phyloP scores from a whole-genome alignment of 2,113 vertebrate genomes.

The Neolamprologus ventralis region DNA sequence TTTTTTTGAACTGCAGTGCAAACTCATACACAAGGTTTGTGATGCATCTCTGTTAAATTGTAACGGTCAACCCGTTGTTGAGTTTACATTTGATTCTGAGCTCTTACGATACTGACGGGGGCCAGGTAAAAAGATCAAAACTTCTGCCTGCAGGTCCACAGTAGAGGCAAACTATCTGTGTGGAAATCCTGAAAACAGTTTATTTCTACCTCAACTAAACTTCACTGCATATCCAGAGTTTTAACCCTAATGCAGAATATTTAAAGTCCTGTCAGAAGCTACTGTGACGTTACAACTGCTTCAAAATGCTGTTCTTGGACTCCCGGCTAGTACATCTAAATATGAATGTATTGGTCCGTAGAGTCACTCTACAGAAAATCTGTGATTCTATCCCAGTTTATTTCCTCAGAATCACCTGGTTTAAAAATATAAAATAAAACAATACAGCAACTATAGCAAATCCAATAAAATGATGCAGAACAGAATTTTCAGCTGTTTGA shows the following conservation, averaged over 20 bases:
- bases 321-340: background rate
- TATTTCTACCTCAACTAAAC: background rate
- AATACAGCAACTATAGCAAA: rapidly evolving
- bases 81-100: rapidly evolving
- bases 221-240: background rate
- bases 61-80: rapidly evolving
- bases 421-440: rapidly evolving
- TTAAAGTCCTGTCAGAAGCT: background rate
- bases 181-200: background rate
- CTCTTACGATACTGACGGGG: background rate
- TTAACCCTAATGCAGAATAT: background rate
- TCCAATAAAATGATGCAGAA: background rate
- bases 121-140: background rate
- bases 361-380: background rate
- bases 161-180: background rate
- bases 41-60: background rate
- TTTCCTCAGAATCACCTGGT: background rate
- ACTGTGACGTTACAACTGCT: background rate
- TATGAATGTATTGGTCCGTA: rapidly evolving
- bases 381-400: background rate
- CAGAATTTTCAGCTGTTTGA: background rate
- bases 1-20: background rate
- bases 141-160: background rate
- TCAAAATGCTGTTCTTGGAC: background rate
- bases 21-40: background rate